phyloP scores from a whole-genome alignment of 2,113 vertebrate species.

The Petrocephalus microphthalmus region DNA sequence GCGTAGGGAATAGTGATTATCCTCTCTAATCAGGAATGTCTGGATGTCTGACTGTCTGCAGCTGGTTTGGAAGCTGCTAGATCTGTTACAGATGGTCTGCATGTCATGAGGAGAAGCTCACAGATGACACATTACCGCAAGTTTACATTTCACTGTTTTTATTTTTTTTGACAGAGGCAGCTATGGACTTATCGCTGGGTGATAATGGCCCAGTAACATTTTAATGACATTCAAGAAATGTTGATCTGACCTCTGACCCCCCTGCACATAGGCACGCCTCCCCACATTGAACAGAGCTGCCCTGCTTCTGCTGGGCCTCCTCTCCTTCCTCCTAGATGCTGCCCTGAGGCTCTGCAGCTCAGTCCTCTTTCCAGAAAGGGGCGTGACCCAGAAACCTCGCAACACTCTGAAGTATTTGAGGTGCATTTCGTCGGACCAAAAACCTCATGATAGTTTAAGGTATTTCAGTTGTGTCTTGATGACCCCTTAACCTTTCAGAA shows the following conservation, averaged over 20 bases:
- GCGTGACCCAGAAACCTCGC: neutral
- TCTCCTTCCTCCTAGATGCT: neutral
- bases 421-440: too few species aligned
- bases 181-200: neutral
- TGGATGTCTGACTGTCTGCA: neutral
- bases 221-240: neutral
- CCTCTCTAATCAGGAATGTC: neutral
- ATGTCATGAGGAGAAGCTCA: neutral
- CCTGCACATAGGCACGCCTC: neutral
- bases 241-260: neutral
- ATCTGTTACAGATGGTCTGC: neutral
- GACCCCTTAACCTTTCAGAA: too few species aligned
- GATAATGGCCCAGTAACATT: neutral
- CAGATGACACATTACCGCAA: neutral
- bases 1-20: neutral
- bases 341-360: neutral
- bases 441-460: too few species aligned
- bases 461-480: too few species aligned
- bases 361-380: neutral
- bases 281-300: neutral
- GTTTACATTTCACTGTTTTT: neutral
- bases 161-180: neutral
- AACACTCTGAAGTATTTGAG: too few species aligned
- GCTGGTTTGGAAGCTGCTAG: neutral
- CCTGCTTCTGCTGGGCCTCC: neutral